Evolutionary conservation across 2,797 vertebrate genomes (phyloP).

Genomic region (Myoxocephalus aenaeus): DNA sequence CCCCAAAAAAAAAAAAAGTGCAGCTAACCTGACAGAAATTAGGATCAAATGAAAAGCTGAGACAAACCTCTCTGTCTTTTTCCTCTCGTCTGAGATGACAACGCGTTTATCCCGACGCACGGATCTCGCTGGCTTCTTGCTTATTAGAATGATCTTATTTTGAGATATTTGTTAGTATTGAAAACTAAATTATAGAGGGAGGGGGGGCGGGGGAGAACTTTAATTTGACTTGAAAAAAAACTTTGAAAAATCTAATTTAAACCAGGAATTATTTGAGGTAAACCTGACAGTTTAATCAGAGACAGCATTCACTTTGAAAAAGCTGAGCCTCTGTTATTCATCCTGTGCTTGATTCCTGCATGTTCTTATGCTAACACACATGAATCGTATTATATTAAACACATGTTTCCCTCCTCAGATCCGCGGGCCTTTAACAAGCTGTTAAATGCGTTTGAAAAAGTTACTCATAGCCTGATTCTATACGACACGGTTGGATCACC

Average conservation of each 20-base stretch:
- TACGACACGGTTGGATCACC: conserved; percentile 74
- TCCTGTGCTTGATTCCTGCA: conserved; percentile 10
- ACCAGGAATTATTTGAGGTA: not conserved
- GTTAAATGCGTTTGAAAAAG: conserved; percentile 65
- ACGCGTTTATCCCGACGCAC: not conserved
- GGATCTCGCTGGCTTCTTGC: not conserved
- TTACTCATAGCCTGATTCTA: conserved; percentile 64
- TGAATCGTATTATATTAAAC: conserved; percentile 54
- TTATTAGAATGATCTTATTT: not conserved
- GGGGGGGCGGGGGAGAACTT: not conserved
- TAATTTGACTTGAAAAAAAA: not conserved
- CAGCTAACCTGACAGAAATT: conserved; percentile 49
- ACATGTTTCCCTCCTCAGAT: conserved; percentile 36
- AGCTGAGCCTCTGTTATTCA: conserved; percentile 3
- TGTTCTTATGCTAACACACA: conserved; percentile 35
- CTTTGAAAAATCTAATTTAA: conserved; percentile 4
- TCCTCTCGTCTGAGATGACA: conserved; percentile 35
- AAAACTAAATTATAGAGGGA: not conserved
- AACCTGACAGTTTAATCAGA: not conserved
- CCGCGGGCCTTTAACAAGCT: conserved; percentile 64
- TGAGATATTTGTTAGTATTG: not conserved
- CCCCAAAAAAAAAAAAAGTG: not conserved
- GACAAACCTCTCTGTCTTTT: conserved; percentile 10
- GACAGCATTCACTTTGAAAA: conserved; percentile 5
- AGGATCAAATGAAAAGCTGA: conserved; percentile 42